phyloP scores from a whole-genome alignment of 2,888 invertebrate species.

The Chrysomela aeneicollis region DNA sequence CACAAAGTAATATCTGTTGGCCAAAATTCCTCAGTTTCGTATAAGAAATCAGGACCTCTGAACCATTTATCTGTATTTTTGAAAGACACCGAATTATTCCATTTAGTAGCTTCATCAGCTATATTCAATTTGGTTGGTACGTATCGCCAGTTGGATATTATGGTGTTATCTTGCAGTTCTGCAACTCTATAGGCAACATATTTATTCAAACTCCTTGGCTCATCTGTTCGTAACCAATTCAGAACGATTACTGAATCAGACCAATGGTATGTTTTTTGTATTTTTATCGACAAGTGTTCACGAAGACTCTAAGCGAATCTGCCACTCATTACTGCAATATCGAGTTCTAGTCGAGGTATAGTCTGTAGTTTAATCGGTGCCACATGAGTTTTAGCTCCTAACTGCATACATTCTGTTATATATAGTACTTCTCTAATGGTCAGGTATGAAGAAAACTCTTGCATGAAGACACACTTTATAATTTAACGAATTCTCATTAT shows the following conservation, averaged over 20 bases:
- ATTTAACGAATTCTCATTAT: too few relatives aligned
- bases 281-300: constrained; percentile 27
- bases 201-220: constrained; percentile 41
- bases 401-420: too few relatives aligned
- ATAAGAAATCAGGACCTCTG: neutral
- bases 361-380: constrained; percentile 43
- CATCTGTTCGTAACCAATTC: constrained; percentile 42
- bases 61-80: constrained; percentile 14
- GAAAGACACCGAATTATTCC: constrained; percentile 10
- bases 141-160: constrained; percentile 42
- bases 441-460: too few relatives aligned
- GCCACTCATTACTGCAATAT: constrained; percentile 39
- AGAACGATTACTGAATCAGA: constrained; percentile 46
- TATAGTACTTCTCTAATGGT: too few relatives aligned
- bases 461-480: too few relatives aligned
- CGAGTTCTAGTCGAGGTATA: constrained; percentile 40
- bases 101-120: constrained; percentile 43
- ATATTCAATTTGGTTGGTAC: constrained; percentile 39
- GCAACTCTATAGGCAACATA: constrained; percentile 44
- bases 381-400: constrained; percentile 42
- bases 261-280: constrained; percentile 39
- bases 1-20: neutral
- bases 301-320: constrained; percentile 28
- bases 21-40: neutral
- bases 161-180: constrained; percentile 35